Percentiles rank a stretch among this genome's conserved stretches.
Conservation (phyloP, 2,113 vertebrate genomes). For the Ceyx melanurus region DNA sequence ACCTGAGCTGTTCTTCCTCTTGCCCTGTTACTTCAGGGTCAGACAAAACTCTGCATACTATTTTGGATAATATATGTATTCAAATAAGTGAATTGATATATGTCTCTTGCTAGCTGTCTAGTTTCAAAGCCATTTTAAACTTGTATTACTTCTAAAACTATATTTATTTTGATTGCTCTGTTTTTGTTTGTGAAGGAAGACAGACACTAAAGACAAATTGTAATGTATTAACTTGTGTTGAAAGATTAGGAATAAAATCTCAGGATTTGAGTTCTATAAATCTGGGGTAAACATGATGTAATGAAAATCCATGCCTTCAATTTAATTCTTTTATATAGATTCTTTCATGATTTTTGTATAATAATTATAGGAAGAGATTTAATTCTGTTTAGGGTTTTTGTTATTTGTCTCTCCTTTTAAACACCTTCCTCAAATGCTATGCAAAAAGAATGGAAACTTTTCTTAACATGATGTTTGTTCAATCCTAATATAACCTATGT, state of each 20-base stretch:
- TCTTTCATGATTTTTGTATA: not conserved
- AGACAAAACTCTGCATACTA: not conserved
- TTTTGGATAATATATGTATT: not conserved
- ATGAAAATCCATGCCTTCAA: not conserved
- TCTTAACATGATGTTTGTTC: not conserved
- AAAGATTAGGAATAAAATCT: conserved; percentile 51
- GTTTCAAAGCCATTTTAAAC: not conserved
- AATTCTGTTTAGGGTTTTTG: not conserved
- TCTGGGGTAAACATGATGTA: not conserved
- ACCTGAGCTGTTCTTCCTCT: not conserved
- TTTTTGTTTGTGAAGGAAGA: not conserved
- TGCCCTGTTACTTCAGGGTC: not conserved
- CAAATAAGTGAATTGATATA: not conserved
- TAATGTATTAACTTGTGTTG: not conserved
- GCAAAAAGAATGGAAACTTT: not conserved
- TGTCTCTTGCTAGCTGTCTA: not conserved
- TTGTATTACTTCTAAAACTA: not conserved
- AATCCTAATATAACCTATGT: not conserved
- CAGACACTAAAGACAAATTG: not conserved
- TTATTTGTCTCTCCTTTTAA: not conserved
- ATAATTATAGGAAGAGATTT: not conserved
- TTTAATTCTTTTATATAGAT: not conserved
- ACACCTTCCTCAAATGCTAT: not conserved
- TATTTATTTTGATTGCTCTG: not conserved
- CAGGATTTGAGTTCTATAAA: conserved; percentile 39